Evolutionary conservation across 2,113 vertebrate species (phyloP), one percentile per base, ranked within the genome.

Genomic region (Amia ocellicauda): DNA sequence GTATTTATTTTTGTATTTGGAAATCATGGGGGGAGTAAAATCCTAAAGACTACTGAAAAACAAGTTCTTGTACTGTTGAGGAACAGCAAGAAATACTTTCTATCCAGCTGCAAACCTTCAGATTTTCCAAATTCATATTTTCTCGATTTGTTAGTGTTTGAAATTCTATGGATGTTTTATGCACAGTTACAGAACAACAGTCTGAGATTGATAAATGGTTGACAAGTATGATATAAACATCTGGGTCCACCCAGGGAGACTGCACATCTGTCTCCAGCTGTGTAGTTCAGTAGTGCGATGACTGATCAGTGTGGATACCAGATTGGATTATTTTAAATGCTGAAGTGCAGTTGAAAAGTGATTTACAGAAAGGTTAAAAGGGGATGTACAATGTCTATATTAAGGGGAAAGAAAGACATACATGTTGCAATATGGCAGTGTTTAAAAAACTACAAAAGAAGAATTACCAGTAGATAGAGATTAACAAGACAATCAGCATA

Each of bases 111-210:
- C 72, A 69, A 80, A 10, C 70, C 64, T 78, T 88, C 77, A 67
- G 67, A 53, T 59, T 72, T 82, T 81, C 62, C 51, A 68, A 42
- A 74, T 80, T 65, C n/a, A 68, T 68, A 45, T 31, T 72, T 56
- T 63, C 58, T 47, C 73, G 78, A 78, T 80, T 78, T 85, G 79
- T 91, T 91, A 90, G 84, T 92, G 83, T 91, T 92, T 91, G 77
- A 86, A 87, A 84, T 86, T 84, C 75, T 87, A 74, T 77, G 74
- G 83, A 85, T 91, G 82, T 90, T 90, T 91, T 88, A 90, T 76
- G 85, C 80, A 80, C 80, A 74, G 83, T 86, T 89, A 72, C 80
- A 74, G 83, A 72, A 83, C 79, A 88, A 82, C 82, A 77, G 80
- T 87, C 82, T 81, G 80, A 79, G 69, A 78, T 82, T 87, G 90